Evolutionary conservation across 2,888 invertebrate species (phyloP).

Genomic region (Agrotis ipsilon): DNA sequence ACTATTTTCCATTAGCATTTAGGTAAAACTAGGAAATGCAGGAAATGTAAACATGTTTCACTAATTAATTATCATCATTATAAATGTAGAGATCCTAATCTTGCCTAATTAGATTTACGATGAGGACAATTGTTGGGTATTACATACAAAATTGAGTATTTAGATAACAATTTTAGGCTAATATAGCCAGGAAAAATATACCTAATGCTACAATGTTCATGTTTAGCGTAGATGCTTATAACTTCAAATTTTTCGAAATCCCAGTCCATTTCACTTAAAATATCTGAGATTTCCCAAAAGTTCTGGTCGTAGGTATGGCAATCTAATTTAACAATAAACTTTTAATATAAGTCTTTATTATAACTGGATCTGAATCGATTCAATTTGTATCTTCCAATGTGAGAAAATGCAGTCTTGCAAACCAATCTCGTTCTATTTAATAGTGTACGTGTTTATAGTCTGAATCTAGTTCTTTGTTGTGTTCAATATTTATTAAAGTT

Average conservation of each 20-base stretch:
- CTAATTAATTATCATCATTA: conserved; percentile 7
- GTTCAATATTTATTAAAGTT: conserved; percentile 8
- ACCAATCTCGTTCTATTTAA: conserved; percentile 28
- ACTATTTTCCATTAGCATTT: conserved; percentile 12
- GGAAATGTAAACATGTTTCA: conserved; percentile 19
- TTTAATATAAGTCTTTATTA: no score
- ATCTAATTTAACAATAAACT: no score
- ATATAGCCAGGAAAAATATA: no score
- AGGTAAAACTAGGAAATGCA: conserved; percentile 15
- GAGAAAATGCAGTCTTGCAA: conserved; percentile 37
- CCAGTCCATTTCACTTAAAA: no score
- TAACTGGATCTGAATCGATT: conserved; percentile 11
- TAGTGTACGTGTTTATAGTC: conserved; percentile 36
- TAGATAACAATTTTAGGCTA: conserved; percentile 38
- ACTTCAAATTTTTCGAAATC: no score
- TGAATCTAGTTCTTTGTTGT: conserved; percentile 18
- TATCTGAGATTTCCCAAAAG: no score
- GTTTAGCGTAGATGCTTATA: no score
- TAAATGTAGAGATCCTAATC: conserved; percentile 38
- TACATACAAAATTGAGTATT: conserved; percentile 26
- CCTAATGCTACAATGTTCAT: no score
- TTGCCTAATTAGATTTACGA: conserved; percentile 42
- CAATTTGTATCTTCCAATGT: conserved; percentile 19
- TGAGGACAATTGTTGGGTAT: conserved; percentile 28
- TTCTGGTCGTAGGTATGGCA: no score